Conservation (phyloP, 1,140 invertebrate species). For the Calycopis cecrops region DNA sequence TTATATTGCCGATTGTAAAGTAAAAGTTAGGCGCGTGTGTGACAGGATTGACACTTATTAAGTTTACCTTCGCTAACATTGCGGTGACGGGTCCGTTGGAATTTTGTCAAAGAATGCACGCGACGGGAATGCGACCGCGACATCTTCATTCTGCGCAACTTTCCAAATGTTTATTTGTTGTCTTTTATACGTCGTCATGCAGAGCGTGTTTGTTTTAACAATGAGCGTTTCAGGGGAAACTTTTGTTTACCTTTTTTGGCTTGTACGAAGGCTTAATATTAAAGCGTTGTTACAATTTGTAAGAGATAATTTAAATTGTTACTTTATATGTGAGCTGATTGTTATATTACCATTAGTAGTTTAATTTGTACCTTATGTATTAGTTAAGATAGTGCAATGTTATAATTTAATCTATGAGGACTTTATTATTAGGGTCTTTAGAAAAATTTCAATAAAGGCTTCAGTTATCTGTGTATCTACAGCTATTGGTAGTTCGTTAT, state of each 20-base stretch:
- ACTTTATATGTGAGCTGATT: too few species aligned
- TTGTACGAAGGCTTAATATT: not conserved
- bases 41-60: constrained; percentile 48
- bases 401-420: too few species aligned
- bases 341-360: too few species aligned
- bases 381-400: too few species aligned
- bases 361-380: too few species aligned
- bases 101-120: constrained; percentile 60
- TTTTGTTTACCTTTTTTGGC: constrained; percentile 18
- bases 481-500: too few species aligned
- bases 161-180: constrained; percentile 32
- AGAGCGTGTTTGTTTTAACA: constrained; percentile 18
- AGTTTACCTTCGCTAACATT: constrained; percentile 47
- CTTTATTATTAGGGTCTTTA: too few species aligned
- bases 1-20: too few species aligned
- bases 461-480: too few species aligned
- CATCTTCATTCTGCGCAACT: constrained; percentile 50
- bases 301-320: too few species aligned
- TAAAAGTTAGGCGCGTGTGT: not conserved
- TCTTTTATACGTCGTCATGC: constrained; percentile 16
- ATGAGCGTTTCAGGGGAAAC: constrained; percentile 9
- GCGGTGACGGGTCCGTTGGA: constrained; percentile 36
- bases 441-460: too few species aligned
- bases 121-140: constrained; percentile 52
- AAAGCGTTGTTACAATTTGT: too few species aligned